These are phyloP conservation scores for Octodonta nipae DNA, from an alignment of 2,888 invertebrate genomes.

Conservation along the genomic window DNA sequence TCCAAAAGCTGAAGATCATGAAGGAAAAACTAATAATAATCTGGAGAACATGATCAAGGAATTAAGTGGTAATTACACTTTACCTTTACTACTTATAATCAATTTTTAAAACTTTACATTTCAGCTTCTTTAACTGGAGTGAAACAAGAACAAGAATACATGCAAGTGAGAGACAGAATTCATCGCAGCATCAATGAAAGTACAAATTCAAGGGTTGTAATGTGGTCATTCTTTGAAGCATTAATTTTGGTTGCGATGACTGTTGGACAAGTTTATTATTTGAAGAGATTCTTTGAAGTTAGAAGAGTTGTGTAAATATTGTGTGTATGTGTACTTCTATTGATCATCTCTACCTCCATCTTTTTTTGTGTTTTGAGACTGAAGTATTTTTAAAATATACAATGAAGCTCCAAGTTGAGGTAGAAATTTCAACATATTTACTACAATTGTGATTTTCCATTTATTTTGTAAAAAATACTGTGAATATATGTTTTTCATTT, in stretches of 20 bases:
- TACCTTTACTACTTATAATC: neutral
- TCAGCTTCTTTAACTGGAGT: conserved; percentile 73
- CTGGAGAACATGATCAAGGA: conserved; percentile 96
- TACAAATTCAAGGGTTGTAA: conserved; percentile 92
- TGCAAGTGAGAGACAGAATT: conserved; percentile 94
- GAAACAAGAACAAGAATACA: conserved; percentile 98
- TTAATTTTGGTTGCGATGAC: conserved; percentile 90
- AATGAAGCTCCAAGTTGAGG: no score
- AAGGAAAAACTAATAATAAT: conserved; percentile 53
- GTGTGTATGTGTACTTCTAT: neutral
- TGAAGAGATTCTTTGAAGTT: conserved; percentile 98
- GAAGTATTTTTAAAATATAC: no score
- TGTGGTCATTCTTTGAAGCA: conserved; percentile 98
- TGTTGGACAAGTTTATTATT: conserved; percentile 90
- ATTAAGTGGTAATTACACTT: conserved; percentile 44
- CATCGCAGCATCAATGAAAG: conserved; percentile 96
- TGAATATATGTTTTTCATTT: no score
- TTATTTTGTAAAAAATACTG: no score
- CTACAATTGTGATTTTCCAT: no score
- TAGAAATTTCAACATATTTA: no score
- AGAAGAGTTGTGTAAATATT: conserved; percentile 82
- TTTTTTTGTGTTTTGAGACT: no score
- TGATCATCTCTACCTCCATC: no score
- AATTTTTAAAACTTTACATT: conserved; percentile 10
- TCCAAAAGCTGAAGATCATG: conserved; percentile 48